A percentile compares a stretch with the other conserved stretches of the same genome.
These are phyloP conservation scores for Nothobranchius furzeri DNA, from an alignment of 2,113 vertebrate species.

Conservation along the genomic window DNA sequence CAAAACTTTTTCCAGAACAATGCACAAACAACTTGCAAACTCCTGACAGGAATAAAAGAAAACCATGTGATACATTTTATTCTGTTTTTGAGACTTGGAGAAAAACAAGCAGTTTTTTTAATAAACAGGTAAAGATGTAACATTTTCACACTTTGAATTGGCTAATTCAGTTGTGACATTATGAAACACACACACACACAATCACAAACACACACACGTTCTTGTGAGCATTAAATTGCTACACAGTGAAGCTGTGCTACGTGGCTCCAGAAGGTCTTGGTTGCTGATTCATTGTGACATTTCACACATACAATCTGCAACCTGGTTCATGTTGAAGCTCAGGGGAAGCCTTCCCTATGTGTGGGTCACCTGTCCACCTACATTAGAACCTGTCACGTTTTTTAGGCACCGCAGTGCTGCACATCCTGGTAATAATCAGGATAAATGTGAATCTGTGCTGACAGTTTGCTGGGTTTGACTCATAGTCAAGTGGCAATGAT, in stretches of 20 bases:
- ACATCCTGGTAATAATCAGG: slow-evolving; percentile 2
- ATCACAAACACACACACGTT: neutral
- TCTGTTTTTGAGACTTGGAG: no score
- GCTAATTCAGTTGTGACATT: no score
- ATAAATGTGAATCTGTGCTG: neutral
- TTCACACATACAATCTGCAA: slow-evolving; percentile 60
- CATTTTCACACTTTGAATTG: neutral
- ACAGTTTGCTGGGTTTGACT: neutral
- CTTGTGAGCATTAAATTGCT: slow-evolving; percentile 15
- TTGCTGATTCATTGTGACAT: slow-evolving; percentile 61
- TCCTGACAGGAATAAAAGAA: neutral
- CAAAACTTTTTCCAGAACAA: neutral
- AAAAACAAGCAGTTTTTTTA: no score
- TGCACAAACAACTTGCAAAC: neutral
- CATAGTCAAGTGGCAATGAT: neutral
- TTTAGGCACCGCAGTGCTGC: slow-evolving; percentile 8
- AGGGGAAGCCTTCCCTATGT: slow-evolving; percentile 30
- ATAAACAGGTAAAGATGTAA: neutral
- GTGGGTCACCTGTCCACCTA: slow-evolving; percentile 55
- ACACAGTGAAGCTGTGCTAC: neutral
- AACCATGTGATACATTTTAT: no score
- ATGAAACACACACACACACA: no score
- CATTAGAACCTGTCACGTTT: slow-evolving; percentile 49
- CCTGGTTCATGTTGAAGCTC: slow-evolving; percentile 36
- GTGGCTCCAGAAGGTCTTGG: slow-evolving; percentile 20